Conservation (phyloP, 2,113 vertebrate genomes). For the Panthera tigris region DNA sequence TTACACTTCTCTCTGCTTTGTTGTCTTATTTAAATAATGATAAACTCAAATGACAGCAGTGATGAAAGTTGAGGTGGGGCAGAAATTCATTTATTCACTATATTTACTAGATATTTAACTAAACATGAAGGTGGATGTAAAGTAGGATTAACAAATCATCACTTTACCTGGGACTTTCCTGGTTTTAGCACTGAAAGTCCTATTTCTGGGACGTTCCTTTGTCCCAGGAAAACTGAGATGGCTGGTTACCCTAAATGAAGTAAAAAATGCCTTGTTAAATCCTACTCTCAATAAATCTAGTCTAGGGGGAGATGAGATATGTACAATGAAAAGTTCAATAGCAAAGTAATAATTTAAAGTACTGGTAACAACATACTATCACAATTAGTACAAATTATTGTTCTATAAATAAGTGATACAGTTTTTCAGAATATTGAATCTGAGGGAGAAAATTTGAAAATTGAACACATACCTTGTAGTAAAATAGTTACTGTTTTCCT, state of each 20-base stretch:
- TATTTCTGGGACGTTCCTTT: neutral
- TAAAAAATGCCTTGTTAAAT: conserved; percentile 26
- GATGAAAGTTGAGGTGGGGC: conserved; percentile 23
- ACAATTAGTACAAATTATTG: neutral
- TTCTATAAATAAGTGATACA: conserved; percentile 5
- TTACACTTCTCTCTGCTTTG: neutral
- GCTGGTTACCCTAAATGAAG: neutral
- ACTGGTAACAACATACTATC: conserved; percentile 1
- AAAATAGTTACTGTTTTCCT: neutral
- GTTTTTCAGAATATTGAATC: conserved; percentile 8
- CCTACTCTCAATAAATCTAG: neutral
- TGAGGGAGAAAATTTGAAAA: neutral
- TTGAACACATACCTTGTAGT: neutral
- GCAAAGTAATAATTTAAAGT: neutral
- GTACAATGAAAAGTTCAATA: conserved; percentile 43
- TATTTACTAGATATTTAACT: conserved; percentile 8
- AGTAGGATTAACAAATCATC: neutral
- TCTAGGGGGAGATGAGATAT: neutral
- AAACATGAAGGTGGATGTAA: neutral
- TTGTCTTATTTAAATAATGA: conserved; percentile 25
- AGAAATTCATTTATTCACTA: conserved; percentile 9
- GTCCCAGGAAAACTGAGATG: neutral
- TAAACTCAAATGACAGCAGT: conserved; percentile 30
- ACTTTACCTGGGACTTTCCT: neutral
- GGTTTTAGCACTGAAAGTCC: neutral